Evolutionary conservation across 2,113 vertebrate species (phyloP).

Genomic region (Cephalopholis sonnerati): DNA sequence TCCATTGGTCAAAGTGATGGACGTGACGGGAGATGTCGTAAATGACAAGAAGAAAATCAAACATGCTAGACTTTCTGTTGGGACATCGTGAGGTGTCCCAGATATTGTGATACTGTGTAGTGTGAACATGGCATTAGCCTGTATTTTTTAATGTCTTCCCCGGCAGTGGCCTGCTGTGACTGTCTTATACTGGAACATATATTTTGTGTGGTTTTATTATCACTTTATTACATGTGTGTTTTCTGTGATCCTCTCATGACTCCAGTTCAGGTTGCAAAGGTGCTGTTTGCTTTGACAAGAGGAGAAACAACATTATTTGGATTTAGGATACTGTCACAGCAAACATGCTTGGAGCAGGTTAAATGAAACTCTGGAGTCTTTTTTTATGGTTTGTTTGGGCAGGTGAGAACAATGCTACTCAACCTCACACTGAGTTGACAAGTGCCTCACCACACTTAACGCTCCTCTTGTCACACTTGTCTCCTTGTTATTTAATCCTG

Average conservation of each 20-base stretch:
- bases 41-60: no score
- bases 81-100: no score
- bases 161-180: neutral
- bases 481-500: constrained; percentile 6
- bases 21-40: fast-evolving
- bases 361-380: neutral
- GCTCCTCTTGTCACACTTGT: constrained; percentile 16
- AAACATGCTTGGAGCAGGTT: neutral
- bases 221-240: neutral
- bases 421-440: neutral
- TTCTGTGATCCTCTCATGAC: neutral
- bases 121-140: no score
- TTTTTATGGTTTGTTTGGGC: constrained; percentile 1
- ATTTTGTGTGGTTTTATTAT: neutral
- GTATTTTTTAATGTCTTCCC: neutral
- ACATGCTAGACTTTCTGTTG: no score
- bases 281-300: neutral
- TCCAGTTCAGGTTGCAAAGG: neutral
- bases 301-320: neutral
- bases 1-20: no score
- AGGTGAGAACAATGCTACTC: constrained; percentile 1
- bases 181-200: neutral
- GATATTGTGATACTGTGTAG: no score
- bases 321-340: constrained; percentile 8
- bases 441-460: neutral